Evolutionary conservation across 2,888 invertebrate genomes (phyloP), one percentile per base, ranked within the genome.

Genomic region (Tridacna crocea): DNA sequence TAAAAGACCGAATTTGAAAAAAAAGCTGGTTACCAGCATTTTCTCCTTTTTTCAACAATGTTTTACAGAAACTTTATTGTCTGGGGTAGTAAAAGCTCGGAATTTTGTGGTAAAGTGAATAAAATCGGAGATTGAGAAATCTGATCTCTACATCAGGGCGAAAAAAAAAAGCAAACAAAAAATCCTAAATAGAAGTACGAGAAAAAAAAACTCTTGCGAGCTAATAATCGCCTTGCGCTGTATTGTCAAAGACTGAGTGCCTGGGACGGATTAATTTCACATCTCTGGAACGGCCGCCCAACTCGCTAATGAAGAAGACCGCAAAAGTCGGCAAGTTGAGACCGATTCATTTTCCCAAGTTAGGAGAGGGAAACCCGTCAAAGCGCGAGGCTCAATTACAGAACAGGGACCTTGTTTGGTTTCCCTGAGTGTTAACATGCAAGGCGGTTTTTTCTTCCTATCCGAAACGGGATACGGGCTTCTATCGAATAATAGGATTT

Each of bases 371-470:
- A 84, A 84, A 47, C 84, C 84, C 27, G 58, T 66, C 63, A 81
- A 82, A 77, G 63, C 36, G 60, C 51, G 15, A 63, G 27, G 36
- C 79, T 74, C 79, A 81, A 82, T 82, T 82, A 84, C 79, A 63
- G 51, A 26, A 13, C 68, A 48, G 77, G 63, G 36, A 36, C 51
- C 68, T 82, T 77, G 60, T 65, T 60, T 58, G 84, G 79, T 77
- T 82, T 84, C 84, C 58, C 72, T 46, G 78, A 80, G 75, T 79
- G 80, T 78, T n/a, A 22, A 61, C 61, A 24, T 61, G 61, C 61
- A 72, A 72, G 66, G 72, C 75, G 55, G n/a, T 70, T 47, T 60
- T n/a, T 65, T 60, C 61, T 19, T 76, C 79, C 78, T 66, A 19
- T n/a, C 61, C 61, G 78, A 72, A 77, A n/a, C 61, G 22, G 61